Evolutionary conservation across 2,113 vertebrate species (phyloP).

Genomic region (Mormyrus iriodes): DNA sequence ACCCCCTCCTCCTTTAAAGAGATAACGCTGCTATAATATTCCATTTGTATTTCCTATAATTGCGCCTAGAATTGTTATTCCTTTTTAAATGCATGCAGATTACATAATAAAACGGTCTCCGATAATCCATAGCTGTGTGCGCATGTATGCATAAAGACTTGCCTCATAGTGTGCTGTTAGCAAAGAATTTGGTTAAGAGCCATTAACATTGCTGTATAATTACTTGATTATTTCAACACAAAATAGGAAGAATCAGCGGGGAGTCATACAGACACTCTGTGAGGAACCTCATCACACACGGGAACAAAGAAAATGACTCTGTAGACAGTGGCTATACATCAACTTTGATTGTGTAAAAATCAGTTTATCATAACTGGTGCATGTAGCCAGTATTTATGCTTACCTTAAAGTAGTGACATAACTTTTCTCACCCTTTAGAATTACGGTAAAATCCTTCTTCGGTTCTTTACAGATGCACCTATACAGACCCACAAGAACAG

Average conservation of each 20-base stretch:
- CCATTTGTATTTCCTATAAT: not conserved
- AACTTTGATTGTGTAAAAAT: not conserved
- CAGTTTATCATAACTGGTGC: not conserved
- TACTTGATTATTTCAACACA: not conserved
- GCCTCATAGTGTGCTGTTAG: not conserved
- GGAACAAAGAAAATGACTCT: not conserved
- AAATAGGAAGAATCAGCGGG: not conserved
- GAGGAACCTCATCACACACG: not conserved
- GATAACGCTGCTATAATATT: conserved; percentile 33
- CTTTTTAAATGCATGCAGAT: conserved; percentile 19
- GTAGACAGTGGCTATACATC: not conserved
- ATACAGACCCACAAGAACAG: not conserved
- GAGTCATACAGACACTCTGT: not conserved
- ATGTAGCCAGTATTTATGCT: not conserved
- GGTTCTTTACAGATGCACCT: not conserved
- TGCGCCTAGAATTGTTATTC: conserved; percentile 13
- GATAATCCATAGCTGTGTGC: conserved; percentile 4
- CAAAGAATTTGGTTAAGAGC: not conserved
- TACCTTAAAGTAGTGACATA: not conserved
- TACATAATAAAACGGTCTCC: conserved; percentile 23
- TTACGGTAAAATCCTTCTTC: not conserved
- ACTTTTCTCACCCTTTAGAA: not conserved
- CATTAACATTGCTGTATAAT: not conserved
- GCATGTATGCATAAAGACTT: not conserved
- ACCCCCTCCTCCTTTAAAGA: conserved; percentile 33